Evolutionary conservation across 2,797 vertebrate genomes (phyloP).

Genomic region (Dipus sagitta): DNA sequence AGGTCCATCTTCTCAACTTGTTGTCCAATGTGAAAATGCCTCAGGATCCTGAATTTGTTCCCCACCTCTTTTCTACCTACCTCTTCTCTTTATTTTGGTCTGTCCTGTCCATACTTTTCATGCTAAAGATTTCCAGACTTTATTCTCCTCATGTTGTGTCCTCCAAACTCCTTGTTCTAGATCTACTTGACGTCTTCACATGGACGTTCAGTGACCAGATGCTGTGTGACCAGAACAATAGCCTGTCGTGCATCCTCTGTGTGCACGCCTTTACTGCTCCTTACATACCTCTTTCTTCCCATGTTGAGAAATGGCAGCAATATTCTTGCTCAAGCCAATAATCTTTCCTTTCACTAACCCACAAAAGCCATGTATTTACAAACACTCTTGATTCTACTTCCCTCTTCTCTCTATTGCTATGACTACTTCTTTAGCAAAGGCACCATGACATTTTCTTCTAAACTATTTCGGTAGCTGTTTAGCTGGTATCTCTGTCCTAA

Average conservation of each 20-base stretch:
- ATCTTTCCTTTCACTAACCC: not conserved
- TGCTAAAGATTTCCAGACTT: not conserved
- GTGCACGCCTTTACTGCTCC: too few relatives aligned
- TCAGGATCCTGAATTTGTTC: not conserved
- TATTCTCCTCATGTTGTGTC: not conserved
- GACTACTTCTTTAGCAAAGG: slow-evolving; percentile 21
- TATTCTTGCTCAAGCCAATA: not conserved
- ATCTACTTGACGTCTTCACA: not conserved
- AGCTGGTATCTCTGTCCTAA: not conserved
- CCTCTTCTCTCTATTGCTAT: not conserved
- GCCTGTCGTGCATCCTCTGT: not conserved
- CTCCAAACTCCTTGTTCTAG: not conserved
- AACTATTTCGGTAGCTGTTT: not conserved
- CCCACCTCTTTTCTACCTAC: not conserved
- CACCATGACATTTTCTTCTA: not conserved
- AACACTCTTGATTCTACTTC: not conserved
- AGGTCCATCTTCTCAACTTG: not conserved
- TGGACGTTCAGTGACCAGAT: not conserved
- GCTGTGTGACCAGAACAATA: not conserved
- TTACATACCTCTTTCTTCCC: not conserved
- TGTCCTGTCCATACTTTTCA: not conserved
- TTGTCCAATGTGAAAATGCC: not conserved
- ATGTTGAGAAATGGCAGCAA: slow-evolving; percentile 10
- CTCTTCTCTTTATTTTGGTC: not conserved
- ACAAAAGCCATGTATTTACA: not conserved